These are phyloP conservation scores for Phainopepla nitens DNA, from an alignment of 2,113 vertebrate species.

Conservation along the genomic window DNA sequence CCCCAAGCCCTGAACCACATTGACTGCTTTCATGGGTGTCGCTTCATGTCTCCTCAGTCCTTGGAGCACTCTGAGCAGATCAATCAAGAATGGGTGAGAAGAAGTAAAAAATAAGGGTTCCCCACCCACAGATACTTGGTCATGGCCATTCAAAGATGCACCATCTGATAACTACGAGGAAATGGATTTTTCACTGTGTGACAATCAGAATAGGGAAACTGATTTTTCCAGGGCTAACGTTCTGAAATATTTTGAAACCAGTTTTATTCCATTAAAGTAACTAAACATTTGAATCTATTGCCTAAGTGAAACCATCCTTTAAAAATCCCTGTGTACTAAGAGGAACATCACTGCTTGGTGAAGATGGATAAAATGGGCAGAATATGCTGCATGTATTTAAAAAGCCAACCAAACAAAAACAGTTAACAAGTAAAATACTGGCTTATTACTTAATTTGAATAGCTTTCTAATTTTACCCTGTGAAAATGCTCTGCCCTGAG, in stretches of 20 bases:
- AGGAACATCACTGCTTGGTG: not conserved
- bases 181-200: not conserved
- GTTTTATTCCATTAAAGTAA: not conserved
- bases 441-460: not conserved
- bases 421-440: not conserved
- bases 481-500: not conserved
- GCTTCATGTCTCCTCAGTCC: not conserved
- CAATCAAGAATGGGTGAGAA: not conserved
- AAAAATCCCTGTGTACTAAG: not conserved
- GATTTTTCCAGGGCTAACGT: not conserved
- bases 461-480: not conserved
- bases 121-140: not conserved
- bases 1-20: not conserved
- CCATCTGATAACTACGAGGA: not conserved
- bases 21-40: rapidly evolving
- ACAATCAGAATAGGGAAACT: not conserved
- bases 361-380: not conserved
- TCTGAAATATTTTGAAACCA: not conserved
- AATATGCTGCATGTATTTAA: not conserved
- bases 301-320: not conserved
- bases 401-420: not conserved
- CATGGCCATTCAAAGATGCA: not conserved
- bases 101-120: not conserved
- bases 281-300: not conserved
- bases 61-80: not conserved